Base-by-base conservation (phyloP, 92 coral and sea anemone genomes). In the Muricea muricata region DNA sequence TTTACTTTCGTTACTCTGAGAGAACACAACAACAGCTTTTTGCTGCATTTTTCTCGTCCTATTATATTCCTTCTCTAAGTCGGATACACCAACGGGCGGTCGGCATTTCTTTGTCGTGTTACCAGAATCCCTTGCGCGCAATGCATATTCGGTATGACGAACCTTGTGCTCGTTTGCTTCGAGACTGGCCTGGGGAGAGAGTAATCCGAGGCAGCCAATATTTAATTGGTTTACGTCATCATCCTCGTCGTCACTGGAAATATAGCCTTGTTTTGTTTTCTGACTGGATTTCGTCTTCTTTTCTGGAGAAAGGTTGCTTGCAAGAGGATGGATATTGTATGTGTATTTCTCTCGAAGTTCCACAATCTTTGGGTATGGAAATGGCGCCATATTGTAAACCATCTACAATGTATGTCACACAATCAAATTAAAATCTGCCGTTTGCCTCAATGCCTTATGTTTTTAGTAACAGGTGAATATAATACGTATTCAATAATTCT, bases 211-310 rank as follows among this genome's bases (percentile, higher is more conserved):
- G 63, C 99, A 96, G 52, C 99, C 95, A 13, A 92, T 86, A 20
- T 90, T 82, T 33, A 93, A 94, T 34, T 93, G 83, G 61, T 93
- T 95, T 15, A 90, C 87, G 6, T 89, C 97, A 47, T 95, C 98
- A 10, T 96, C 99, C 15, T 96, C 99, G 79, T 96, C 99, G 77
- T 96, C 99, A 67, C 99, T 96, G 0, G 99, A 96, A 40, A 91
- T 86, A 68, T 93, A 89, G 29, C 92, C 97, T 0, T 93, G 89
- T 48, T 87, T 89, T 41, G 97, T 47, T 41, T 77, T n/a, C n/a
- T n/a, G n/a, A n/a, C n/a, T 77, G 34, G 37, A 35, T 17, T n/a
- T 54, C 6, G n/a, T 31, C 34, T 77, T 84, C 50, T 81, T 84
- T 29, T 90, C 90, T 1, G 83, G 90, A 13, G 91, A 83, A 41